Conservation (phyloP, 2,888 invertebrate genomes). For the Chydorus sphaericus region DNA sequence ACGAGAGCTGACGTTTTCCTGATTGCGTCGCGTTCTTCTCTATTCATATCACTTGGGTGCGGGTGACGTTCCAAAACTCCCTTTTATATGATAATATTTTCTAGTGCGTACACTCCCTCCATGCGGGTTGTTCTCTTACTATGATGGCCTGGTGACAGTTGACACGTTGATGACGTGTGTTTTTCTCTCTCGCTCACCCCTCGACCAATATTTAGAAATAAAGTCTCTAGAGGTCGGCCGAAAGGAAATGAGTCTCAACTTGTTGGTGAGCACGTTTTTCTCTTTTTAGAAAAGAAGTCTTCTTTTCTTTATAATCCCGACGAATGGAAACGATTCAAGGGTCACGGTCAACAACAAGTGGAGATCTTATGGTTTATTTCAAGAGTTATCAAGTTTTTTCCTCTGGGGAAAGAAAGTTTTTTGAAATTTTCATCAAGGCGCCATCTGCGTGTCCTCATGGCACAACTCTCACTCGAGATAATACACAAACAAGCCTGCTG, state of each 20-base stretch:
- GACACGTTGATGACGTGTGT: slow-evolving; percentile 5
- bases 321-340: not conserved
- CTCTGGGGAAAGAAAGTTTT: too few species aligned
- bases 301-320: not conserved
- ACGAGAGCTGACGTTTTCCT: not conserved
- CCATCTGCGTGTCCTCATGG: too few species aligned
- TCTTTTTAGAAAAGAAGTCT: not conserved
- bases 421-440: too few species aligned
- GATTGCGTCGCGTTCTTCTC: slow-evolving; percentile 3
- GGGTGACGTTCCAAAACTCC: too few species aligned
- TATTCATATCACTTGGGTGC: not conserved
- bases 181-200: too few species aligned
- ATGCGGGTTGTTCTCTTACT: not conserved
- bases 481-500: too few species aligned
- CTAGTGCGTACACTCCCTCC: not conserved
- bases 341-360: too few species aligned
- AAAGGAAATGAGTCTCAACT: not conserved
- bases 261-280: not conserved
- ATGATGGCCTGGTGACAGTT: not conserved
- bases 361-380: too few species aligned
- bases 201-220: too few species aligned
- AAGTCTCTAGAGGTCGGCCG: not conserved
- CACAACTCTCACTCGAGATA: too few species aligned
- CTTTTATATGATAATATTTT: not conserved
- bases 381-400: too few species aligned